phyloP scores from a whole-genome alignment of 1,140 invertebrate species.

The Plodia interpunctella region DNA sequence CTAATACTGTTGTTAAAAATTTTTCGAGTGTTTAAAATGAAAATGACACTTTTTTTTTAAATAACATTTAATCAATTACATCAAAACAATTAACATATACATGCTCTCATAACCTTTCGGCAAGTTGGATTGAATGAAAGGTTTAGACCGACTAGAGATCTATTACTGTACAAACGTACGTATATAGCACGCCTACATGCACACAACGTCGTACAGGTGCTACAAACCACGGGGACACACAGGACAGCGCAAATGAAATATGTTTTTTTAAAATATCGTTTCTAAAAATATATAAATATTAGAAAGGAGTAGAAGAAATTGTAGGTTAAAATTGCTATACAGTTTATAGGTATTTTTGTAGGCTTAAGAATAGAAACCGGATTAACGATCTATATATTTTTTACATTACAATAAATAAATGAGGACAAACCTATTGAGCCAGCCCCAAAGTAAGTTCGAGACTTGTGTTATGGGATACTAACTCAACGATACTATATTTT shows the following conservation, averaged over 20 bases:
- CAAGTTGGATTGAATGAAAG: slow-evolving; percentile 63
- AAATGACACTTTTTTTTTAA: slow-evolving; percentile 37
- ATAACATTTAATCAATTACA: slow-evolving; percentile 75
- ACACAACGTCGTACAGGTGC: neutral
- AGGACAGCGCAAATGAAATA: neutral
- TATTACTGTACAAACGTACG: slow-evolving; percentile 19
- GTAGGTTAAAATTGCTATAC: no score
- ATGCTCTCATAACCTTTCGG: slow-evolving; percentile 54
- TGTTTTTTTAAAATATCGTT: neutral
- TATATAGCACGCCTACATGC: slow-evolving; percentile 10
- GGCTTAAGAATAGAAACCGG: no score
- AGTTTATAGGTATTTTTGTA: no score
- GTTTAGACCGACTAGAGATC: slow-evolving; percentile 65
- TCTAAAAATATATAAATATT: no score
- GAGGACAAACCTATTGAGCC: no score
- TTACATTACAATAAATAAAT: no score
- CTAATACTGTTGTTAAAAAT: no score
- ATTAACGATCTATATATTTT: no score
- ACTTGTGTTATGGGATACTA: no score
- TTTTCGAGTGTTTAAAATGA: neutral
- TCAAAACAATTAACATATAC: slow-evolving; percentile 73
- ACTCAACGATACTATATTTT: no score
- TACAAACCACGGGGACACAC: neutral
- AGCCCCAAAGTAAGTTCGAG: no score
- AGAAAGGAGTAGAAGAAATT: no score